Evolutionary conservation across 2,797 vertebrate genomes (phyloP).

Genomic region (Aulostomus chinensis): DNA sequence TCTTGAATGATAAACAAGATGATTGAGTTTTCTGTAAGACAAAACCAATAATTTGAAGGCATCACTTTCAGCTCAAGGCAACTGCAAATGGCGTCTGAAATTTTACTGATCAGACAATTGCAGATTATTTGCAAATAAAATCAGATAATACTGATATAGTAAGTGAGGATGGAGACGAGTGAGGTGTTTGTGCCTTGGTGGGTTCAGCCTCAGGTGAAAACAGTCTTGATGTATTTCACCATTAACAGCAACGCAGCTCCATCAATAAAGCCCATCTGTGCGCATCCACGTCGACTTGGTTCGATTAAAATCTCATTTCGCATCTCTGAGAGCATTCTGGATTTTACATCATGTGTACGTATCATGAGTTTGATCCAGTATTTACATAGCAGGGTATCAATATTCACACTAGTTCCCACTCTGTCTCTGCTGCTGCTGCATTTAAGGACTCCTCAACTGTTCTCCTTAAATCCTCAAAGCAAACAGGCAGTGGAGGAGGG

Average conservation of each 20-base stretch:
- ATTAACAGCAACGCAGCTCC: slow-evolving; percentile 1
- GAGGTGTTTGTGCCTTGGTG: not conserved
- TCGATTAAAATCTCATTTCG: slow-evolving; percentile 5
- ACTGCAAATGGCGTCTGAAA: too few relatives aligned
- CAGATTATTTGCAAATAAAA: too few relatives aligned
- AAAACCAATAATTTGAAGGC: too few relatives aligned
- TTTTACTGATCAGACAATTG: too few relatives aligned
- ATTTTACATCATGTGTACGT: not conserved
- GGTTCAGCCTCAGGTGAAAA: slow-evolving; percentile 10
- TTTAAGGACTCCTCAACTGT: too few relatives aligned
- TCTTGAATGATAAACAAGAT: too few relatives aligned
- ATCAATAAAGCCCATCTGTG: slow-evolving; percentile 12
- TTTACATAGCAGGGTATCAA: not conserved
- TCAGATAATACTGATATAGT: too few relatives aligned
- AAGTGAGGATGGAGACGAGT: too few relatives aligned
- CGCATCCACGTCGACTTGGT: not conserved
- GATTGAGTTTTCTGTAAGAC: too few relatives aligned
- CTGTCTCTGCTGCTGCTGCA: not conserved
- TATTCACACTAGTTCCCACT: slow-evolving; percentile 1
- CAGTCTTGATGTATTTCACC: not conserved
- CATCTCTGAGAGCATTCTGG: not conserved
- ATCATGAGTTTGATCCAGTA: not conserved
- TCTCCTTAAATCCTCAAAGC: slow-evolving; percentile 3
- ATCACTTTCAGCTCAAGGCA: too few relatives aligned
- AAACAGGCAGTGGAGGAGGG: slow-evolving; percentile 5